A percentile compares a stretch with the other conserved stretches of the same genome.
These are phyloP conservation scores for Zaprionus nigranus DNA, from an alignment of 1,140 invertebrate species.

Conservation along the genomic window DNA sequence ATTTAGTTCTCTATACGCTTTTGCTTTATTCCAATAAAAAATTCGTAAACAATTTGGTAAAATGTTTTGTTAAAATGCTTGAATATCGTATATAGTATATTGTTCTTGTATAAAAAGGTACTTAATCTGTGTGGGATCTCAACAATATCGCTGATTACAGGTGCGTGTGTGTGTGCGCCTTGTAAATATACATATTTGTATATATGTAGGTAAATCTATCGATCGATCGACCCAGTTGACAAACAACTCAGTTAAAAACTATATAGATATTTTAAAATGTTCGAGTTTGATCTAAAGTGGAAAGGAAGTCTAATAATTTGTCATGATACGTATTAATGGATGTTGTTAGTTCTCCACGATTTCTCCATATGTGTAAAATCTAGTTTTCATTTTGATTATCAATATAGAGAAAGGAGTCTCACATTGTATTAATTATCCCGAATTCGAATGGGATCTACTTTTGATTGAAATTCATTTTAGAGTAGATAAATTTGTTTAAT, in stretches of 20 bases:
- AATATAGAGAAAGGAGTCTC: not conserved
- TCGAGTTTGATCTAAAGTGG: not conserved
- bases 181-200: conserved; percentile 31
- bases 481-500: conserved; percentile 1
- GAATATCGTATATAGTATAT: conserved; percentile 26
- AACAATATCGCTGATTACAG: conserved; percentile 58
- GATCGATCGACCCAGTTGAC: conserved; percentile 33
- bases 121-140: conserved; percentile 72
- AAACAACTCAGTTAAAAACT: conserved; percentile 15
- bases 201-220: conserved; percentile 40
- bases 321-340: conserved; percentile 1
- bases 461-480: conserved; percentile 4
- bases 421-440: not conserved
- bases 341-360: not conserved
- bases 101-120: conserved; percentile 76
- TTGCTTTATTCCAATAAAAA: conserved; percentile 73
- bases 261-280: not conserved
- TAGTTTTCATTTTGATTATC: not conserved
- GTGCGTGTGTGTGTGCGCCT: conserved; percentile 47
- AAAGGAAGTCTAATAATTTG: not conserved
- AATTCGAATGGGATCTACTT: not conserved
- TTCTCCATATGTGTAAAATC: not conserved
- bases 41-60: conserved; percentile 52
- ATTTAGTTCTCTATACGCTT: conserved; percentile 16
- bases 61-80: conserved; percentile 66